Evolutionary conservation across 2,888 invertebrate genomes (phyloP), one percentile per base, ranked within the genome.

Genomic region (Plagodis dolabraria): DNA sequence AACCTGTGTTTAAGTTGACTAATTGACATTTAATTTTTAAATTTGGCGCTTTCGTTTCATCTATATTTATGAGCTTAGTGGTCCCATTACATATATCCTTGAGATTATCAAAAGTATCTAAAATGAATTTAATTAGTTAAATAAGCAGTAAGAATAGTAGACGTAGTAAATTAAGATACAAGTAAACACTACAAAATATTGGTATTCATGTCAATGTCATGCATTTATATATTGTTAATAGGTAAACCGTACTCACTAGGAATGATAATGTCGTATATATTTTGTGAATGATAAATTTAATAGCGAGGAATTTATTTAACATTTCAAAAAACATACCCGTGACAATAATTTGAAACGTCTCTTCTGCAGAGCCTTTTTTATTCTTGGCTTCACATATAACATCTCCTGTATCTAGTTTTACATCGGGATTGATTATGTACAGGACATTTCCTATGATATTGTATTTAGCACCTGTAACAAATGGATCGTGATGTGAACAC

Each of bases 331-430:
- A 47, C 58, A 47, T 55, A 69, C 71, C 62, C 33, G 59, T 45
- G 1, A 68, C 53, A n/a, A 6, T 6, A 0, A 49, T 55, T 8
- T 49, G 6, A 11, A 72, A 63, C 7, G 36, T 51, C 33, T 58
- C 57, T 7, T 36, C 42, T n/a, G 50, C 55, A 43, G 33, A 22
- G 46, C 71, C 74, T 38, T 60, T 38, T 7, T 51, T 36, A 48
- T 73, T 73, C n/a, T 11, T 53, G 35, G 71, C 72, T 53, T 57
- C 64, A 36, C 73, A 74, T 7, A 54, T 67, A 43, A 60, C 71
- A 6, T 49, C 57, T 6, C 40, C 52, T 5, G 59, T 57, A 47
- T 71, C 67, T 6, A 51, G 49, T 44, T 45, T 34, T 6, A 48
- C 38, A 10, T 40, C 10, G 7, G 72, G 72, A 46, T 67, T 60